Conservation (phyloP, 2,113 vertebrate species). For the Erpornis zantholeuca region DNA sequence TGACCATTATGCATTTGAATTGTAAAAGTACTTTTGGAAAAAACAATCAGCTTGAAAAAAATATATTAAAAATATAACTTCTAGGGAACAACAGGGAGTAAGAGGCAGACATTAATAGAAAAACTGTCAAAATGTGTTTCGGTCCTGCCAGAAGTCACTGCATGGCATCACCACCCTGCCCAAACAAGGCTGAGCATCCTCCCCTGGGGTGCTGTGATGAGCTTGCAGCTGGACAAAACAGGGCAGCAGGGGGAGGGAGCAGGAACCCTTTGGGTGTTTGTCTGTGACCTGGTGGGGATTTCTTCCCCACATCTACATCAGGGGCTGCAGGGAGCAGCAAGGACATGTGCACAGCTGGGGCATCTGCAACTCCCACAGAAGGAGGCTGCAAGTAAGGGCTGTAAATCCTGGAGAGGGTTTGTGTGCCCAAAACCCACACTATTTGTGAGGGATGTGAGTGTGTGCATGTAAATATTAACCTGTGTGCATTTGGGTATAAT, state of each 20-base stretch:
- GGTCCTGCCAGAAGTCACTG: neutral
- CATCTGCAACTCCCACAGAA: neutral
- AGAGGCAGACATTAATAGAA: neutral
- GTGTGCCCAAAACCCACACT: fast-evolving
- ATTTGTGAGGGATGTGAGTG: neutral
- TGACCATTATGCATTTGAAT: neutral
- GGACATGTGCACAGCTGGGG: neutral
- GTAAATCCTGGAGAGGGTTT: neutral
- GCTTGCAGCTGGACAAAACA: neutral
- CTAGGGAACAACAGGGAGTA: neutral
- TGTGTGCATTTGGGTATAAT: neutral
- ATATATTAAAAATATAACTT: neutral
- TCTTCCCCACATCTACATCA: fast-evolving
- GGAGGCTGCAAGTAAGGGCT: neutral
- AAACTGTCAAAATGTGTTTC: neutral
- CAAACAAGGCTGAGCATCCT: neutral
- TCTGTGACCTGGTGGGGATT: neutral
- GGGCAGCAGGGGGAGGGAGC: neutral
- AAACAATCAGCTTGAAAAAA: neutral
- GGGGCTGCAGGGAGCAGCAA: neutral
- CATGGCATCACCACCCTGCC: fast-evolving
- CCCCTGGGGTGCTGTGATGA: neutral
- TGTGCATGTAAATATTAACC: neutral
- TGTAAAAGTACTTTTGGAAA: neutral
- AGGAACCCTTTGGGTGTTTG: fast-evolving